Percentiles rank a stretch among this genome's conserved stretches.
Evolutionary conservation across 2,113 vertebrate genomes (phyloP).

Genomic region (Tetraodon nigroviridis): DNA sequence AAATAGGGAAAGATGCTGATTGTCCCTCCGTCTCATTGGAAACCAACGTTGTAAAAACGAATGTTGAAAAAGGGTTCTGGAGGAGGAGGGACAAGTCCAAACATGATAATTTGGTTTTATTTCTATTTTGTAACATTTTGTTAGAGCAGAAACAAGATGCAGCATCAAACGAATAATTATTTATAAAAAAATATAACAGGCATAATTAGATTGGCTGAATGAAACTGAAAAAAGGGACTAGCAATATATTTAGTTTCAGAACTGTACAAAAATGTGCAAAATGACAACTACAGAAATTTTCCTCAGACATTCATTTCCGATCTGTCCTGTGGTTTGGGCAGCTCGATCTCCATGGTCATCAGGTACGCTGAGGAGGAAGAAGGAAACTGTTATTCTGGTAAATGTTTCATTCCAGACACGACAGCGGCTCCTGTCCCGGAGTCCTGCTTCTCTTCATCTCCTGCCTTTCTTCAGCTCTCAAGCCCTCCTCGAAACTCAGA

Average conservation of each 20-base stretch:
- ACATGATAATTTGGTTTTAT: no score
- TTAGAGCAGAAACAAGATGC: no score
- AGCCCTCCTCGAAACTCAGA: no score
- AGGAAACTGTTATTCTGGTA: neutral
- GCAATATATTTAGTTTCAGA: conserved; percentile 14
- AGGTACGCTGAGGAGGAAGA: conserved; percentile 71
- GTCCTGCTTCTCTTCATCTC: neutral
- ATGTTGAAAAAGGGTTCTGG: no score
- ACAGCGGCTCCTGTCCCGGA: neutral
- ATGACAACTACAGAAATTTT: neutral
- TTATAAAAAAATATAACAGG: no score
- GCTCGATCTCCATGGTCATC: conserved; percentile 80
- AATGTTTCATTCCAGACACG: neutral
- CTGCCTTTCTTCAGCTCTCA: no score
- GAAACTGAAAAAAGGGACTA: conserved; percentile 36
- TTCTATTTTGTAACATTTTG: no score
- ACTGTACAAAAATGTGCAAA: conserved; percentile 45
- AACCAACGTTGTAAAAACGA: no score
- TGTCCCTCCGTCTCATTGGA: no score
- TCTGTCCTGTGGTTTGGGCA: conserved; percentile 71
- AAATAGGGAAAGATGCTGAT: no score
- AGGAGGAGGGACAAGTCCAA: no score
- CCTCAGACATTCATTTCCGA: conserved; percentile 70
- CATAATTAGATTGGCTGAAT: neutral
- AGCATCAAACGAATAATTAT: no score